These are phyloP conservation scores for Procambarus virginalis DNA, from an alignment of 1,140 invertebrate species.

Conservation along the genomic window DNA sequence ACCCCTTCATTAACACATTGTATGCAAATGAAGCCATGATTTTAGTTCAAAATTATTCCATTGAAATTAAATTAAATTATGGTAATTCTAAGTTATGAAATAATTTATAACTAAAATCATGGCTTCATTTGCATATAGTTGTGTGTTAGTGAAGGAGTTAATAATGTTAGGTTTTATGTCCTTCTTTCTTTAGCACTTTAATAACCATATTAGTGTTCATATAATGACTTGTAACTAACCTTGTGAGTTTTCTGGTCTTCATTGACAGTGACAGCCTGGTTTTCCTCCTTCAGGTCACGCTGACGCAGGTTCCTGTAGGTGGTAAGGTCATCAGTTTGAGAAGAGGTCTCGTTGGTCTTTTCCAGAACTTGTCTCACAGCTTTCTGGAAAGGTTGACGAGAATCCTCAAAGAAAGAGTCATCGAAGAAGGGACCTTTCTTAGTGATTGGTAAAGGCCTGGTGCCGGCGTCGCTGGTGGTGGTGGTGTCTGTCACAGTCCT, in stretches of 20 bases:
- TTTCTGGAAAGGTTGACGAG: constrained; percentile 28
- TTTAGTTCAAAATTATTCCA: no score
- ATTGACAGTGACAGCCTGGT: constrained; percentile 25
- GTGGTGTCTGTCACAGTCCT: background rate
- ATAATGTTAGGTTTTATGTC: no score
- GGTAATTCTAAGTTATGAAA: no score
- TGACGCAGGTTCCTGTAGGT: constrained; percentile 25
- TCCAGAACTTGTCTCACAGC: constrained; percentile 28
- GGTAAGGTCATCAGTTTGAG: constrained; percentile 25
- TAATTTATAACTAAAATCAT: no score
- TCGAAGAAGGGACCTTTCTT: constrained; percentile 37
- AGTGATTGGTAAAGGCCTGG: constrained; percentile 23
- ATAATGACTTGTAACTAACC: background rate
- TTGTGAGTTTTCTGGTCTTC: constrained; percentile 30
- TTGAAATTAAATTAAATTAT: no score
- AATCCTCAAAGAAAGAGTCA: constrained; percentile 31
- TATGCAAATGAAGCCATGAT: no score
- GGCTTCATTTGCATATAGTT: no score
- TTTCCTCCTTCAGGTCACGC: constrained; percentile 30
- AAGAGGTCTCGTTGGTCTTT: constrained; percentile 27
- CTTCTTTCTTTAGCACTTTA: no score
- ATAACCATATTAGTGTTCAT: no score
- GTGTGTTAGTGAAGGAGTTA: no score
- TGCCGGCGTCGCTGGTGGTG: background rate
- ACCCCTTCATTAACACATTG: no score